phyloP scores from a whole-genome alignment of 2,113 vertebrate species.

The Centropus unirufus region DNA sequence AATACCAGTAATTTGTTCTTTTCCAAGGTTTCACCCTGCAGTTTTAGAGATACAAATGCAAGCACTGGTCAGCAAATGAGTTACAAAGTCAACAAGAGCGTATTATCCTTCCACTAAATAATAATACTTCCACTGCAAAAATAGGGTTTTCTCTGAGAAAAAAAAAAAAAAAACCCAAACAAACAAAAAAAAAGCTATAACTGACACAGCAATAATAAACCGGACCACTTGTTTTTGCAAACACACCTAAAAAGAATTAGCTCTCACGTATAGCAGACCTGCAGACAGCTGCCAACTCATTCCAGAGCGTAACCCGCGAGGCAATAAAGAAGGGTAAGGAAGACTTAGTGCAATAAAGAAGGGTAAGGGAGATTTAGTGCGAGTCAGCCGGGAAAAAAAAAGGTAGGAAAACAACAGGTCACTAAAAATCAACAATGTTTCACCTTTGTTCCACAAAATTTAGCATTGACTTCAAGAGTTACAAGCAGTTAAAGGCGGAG shows the following conservation, averaged over 20 bases:
- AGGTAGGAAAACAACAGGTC: background rate
- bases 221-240: background rate
- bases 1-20: background rate
- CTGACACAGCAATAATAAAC: background rate
- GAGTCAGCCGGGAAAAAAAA: background rate
- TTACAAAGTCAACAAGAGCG: background rate
- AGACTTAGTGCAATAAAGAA: too few relatives aligned
- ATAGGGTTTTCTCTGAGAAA: background rate
- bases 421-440: background rate
- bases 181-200: background rate
- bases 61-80: background rate
- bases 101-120: background rate
- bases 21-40: background rate
- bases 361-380: too few relatives aligned
- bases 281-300: background rate
- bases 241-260: background rate
- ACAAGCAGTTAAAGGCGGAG: background rate
- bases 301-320: background rate
- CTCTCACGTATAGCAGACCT: background rate
- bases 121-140: background rate
- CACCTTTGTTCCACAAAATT: background rate
- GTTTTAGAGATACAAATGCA: background rate
- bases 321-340: too few relatives aligned
- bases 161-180: background rate
- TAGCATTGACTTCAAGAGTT: background rate